Conservation (phyloP, 2,113 vertebrate species). For the Sialia sialis region DNA sequence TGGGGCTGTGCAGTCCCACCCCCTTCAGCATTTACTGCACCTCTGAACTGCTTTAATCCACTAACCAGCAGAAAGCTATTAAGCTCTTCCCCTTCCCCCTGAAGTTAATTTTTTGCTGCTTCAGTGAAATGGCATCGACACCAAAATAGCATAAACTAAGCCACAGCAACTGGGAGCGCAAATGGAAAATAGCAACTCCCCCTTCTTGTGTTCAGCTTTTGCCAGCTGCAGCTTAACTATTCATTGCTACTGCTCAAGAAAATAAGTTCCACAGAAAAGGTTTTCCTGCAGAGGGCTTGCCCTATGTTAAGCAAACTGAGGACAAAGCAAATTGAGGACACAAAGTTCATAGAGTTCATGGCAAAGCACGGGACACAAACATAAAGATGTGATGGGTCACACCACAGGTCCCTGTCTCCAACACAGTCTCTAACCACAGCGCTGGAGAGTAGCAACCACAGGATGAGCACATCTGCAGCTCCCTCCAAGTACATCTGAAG, state of each 20-base stretch:
- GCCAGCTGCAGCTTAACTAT: constrained; percentile 16
- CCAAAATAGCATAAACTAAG: constrained; percentile 14
- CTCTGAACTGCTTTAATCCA: neutral
- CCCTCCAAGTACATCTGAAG: neutral
- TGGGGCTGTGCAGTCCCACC: neutral
- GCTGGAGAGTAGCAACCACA: neutral
- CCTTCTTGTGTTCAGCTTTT: neutral
- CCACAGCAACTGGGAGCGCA: neutral
- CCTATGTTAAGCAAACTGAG: neutral
- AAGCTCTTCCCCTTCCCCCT: neutral
- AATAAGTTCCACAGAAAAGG: neutral
- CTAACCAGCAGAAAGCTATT: neutral
- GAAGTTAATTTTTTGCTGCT: constrained; percentile 1
- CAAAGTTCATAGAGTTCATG: neutral
- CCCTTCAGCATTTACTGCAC: neutral
- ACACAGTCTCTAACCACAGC: neutral
- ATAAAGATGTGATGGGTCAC: neutral
- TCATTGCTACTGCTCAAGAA: constrained; percentile 3
- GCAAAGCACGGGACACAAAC: neutral
- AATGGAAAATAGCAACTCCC: neutral
- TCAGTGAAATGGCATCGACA: neutral
- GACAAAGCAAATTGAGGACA: neutral
- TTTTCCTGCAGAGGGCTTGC: neutral
- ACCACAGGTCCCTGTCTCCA: neutral
- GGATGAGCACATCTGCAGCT: neutral